Percentiles rank a stretch among this genome's conserved stretches.
These are phyloP conservation scores for Cybosia mesomella DNA, from an alignment of 2,888 invertebrate genomes.

Conservation along the genomic window DNA sequence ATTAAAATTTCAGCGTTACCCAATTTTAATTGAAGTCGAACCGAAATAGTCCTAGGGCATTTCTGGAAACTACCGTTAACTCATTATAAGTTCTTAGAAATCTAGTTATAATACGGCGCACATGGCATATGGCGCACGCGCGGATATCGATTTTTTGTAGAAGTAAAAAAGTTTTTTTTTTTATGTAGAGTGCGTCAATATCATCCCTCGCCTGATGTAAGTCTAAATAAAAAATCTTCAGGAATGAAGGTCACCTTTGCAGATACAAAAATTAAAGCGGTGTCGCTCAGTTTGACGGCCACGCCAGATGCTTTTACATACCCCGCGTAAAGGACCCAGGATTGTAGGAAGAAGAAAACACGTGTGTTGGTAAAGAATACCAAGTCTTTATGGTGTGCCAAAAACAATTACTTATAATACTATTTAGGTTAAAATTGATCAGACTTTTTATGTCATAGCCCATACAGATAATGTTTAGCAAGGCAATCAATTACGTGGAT, in stretches of 20 bases:
- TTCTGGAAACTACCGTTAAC: background rate
- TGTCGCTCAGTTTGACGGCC: too few species aligned
- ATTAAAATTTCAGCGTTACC: background rate
- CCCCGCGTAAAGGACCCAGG: too few species aligned
- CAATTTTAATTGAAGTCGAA: background rate
- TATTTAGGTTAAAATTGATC: background rate
- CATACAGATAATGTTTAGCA: constrained; percentile 15
- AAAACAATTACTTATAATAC: background rate
- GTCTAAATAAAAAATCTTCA: too few species aligned
- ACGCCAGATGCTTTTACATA: too few species aligned
- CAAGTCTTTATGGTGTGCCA: too few species aligned
- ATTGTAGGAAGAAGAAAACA: too few species aligned
- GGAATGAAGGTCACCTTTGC: too few species aligned
- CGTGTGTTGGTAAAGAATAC: too few species aligned
- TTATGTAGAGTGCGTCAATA: too few species aligned
- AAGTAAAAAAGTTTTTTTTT: background rate
- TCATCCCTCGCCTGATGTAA: too few species aligned
- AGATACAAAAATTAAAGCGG: too few species aligned
- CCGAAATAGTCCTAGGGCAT: background rate
- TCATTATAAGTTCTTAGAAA: background rate
- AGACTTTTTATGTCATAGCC: constrained; percentile 37
- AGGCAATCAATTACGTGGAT: constrained; percentile 33
- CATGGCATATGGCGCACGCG: background rate
- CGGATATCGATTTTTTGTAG: background rate
- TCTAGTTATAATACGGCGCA: background rate